Evolutionary conservation across 2,113 vertebrate genomes (phyloP), one percentile per base, ranked within the genome.

Genomic region (Pseudopodoces humilis): DNA sequence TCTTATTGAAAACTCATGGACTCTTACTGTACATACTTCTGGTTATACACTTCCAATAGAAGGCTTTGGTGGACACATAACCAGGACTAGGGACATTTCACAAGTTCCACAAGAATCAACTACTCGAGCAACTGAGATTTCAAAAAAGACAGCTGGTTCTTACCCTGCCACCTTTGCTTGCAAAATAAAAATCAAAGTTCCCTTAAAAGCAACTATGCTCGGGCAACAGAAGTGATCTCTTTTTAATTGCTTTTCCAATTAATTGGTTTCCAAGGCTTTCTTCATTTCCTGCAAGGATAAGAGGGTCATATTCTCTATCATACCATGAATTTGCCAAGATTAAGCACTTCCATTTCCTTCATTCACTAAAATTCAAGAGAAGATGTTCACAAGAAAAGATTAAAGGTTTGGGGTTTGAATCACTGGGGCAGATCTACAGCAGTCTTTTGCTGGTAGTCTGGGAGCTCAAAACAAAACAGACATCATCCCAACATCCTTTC

Each of bases 391-490:
- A 2, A 74, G n/a, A 43, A 50, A 77, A 33, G 15, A 83, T 59
- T 64, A 77, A 88, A 90, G 55, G 46, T 86, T 77, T 4, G 1
- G 9, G n/a, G 28, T 56, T 83, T 94, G 55, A 80, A 77, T 59
- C 64, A 64, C 35, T 6, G 2, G 19, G 39, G 16, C 52, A 90
- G 68, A 80, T 67, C 46, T 85, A 53, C 64, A 63, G 43, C 18
- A 0, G 56, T 52, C 71, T 78, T 80, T 75, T 4, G 1, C 50
- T 46, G 19, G 33, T 49, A 83, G 67, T 68, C 46, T 53, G 27
- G 37, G n/a, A 95, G 50, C 59, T 62, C 75, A 64, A 81, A 95
- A 87, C 74, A 88, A 77, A 86, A 67, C 19, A 94, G 55, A 86
- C 84, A 78, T 64, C 6, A 3, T 65, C 60, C 68, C 15, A 6